These are phyloP conservation scores for Heliconius hermathena DNA, from an alignment of 1,140 invertebrate species.

Conservation along the genomic window DNA sequence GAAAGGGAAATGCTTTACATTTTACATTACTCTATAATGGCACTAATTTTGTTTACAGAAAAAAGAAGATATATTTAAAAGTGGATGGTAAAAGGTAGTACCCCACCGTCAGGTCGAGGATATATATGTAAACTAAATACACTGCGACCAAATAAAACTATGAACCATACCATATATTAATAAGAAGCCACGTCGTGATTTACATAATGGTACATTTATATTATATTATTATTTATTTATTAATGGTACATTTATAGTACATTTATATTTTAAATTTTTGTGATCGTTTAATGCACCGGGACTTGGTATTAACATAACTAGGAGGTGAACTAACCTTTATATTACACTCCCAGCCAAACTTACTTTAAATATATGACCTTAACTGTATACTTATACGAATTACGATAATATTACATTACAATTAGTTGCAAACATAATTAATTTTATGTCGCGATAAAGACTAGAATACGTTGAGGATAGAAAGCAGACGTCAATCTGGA, in stretches of 20 bases:
- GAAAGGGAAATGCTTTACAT: neutral
- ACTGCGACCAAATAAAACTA: constrained; percentile 50
- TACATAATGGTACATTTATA: constrained; percentile 37
- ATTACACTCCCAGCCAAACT: constrained; percentile 69
- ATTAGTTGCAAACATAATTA: constrained; percentile 77
- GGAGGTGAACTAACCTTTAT: constrained; percentile 67
- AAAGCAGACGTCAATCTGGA: constrained; percentile 73
- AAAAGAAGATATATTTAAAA: constrained; percentile 21
- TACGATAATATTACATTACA: constrained; percentile 70
- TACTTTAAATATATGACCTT: constrained; percentile 76
- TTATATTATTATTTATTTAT: no score
- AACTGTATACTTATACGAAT: constrained; percentile 71
- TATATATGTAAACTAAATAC: constrained; percentile 54
- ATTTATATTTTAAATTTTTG: constrained; percentile 36
- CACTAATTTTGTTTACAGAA: constrained; percentile 32
- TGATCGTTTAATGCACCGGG: neutral
- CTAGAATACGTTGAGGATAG: constrained; percentile 81
- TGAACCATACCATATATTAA: constrained; percentile 32
- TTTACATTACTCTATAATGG: constrained; percentile 7
- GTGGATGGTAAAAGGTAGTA: neutral
- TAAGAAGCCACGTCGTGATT: constrained; percentile 43
- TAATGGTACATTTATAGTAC: constrained; percentile 36
- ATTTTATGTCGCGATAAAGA: constrained; percentile 75
- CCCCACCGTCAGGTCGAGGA: constrained; percentile 26
- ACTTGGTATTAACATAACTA: constrained; percentile 42